Percentiles rank a stretch among this genome's conserved stretches.
phyloP scores from a whole-genome alignment of 2,113 vertebrate species.

The Sclerurus mexicanus region DNA sequence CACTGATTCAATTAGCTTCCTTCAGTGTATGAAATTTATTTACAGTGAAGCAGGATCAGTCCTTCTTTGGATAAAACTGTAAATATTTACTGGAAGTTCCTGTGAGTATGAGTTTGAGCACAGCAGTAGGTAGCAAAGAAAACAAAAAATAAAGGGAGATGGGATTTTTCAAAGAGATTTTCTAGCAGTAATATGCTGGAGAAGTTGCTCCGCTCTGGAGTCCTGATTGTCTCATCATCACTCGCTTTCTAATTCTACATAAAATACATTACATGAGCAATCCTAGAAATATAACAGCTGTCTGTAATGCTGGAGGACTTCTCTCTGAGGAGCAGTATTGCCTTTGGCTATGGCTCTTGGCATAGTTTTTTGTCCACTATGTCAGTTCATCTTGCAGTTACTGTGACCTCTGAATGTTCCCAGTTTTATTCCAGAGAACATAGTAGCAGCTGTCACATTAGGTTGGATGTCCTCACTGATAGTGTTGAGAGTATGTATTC shows the following conservation, averaged over 20 bases:
- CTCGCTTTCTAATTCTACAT: not conserved
- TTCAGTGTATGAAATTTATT: not conserved
- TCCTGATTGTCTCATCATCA: not conserved
- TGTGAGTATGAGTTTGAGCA: not conserved
- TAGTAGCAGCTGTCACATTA: not conserved
- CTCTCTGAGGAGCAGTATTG: not conserved
- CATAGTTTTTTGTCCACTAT: not conserved
- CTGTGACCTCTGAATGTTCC: not conserved
- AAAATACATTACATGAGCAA: not conserved
- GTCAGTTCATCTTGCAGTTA: not conserved
- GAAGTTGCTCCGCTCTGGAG: not conserved
- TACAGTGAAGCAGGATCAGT: not conserved
- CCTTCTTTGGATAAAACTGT: not conserved
- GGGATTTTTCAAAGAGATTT: not conserved
- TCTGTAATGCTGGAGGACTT: not conserved
- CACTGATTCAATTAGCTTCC: not conserved
- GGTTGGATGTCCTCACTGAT: not conserved
- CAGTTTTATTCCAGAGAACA: not conserved
- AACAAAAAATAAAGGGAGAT: not conserved
- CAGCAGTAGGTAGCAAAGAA: not conserved
- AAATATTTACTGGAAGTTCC: slow-evolving; percentile 15
- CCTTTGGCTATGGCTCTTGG: not conserved
- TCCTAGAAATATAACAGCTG: not conserved
- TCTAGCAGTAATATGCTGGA: not conserved
- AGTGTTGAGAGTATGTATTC: not conserved